Conservation (phyloP, 2,113 vertebrate species). For the Piprites chloris region DNA sequence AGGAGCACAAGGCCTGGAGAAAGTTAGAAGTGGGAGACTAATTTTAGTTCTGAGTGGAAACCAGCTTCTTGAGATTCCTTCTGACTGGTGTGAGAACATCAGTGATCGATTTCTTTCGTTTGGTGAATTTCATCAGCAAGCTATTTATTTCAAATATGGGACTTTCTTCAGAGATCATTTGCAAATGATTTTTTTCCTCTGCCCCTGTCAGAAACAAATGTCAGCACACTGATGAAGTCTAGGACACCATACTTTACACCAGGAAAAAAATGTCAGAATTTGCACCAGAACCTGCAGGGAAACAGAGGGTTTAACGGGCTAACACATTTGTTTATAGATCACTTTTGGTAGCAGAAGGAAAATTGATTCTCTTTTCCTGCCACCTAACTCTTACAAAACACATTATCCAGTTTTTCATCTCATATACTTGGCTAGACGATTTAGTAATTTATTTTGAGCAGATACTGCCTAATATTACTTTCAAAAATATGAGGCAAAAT, state of each 20-base stretch:
- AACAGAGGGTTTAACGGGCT: background rate
- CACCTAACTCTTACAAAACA: background rate
- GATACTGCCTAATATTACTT: background rate
- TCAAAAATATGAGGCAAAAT: background rate
- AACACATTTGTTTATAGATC: conserved; percentile 10
- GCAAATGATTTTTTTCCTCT: background rate
- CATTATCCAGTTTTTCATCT: background rate
- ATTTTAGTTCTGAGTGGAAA: background rate
- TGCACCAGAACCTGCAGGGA: background rate
- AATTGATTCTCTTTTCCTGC: conserved; percentile 21
- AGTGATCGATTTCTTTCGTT: fast-evolving
- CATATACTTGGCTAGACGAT: background rate
- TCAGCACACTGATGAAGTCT: background rate
- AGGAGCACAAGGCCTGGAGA: background rate
- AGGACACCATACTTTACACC: background rate
- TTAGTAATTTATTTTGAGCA: background rate
- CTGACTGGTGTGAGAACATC: background rate
- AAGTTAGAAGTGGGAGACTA: background rate
- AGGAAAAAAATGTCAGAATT: background rate
- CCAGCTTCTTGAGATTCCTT: background rate
- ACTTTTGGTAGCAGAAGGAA: conserved; percentile 3
- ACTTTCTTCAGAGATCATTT: background rate
- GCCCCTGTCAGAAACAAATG: background rate
- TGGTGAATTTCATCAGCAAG: background rate
- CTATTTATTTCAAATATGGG: background rate